A percentile compares a stretch with the other conserved stretches of the same genome.
These are phyloP conservation scores for Oceanites oceanicus DNA, from an alignment of 2,113 vertebrate species.

Conservation along the genomic window DNA sequence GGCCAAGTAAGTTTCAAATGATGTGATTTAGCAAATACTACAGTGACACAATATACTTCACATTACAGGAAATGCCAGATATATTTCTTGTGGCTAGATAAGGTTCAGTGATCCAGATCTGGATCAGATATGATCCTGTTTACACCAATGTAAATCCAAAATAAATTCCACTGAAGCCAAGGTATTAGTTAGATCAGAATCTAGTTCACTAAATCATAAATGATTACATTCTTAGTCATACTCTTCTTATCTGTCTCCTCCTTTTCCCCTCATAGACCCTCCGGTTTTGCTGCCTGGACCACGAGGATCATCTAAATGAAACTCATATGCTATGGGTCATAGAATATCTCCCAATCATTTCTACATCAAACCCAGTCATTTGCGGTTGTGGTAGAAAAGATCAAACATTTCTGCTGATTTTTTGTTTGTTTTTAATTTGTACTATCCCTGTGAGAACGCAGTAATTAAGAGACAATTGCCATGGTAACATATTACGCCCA, in stretches of 20 bases:
- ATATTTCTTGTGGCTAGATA: background rate
- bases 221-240: background rate
- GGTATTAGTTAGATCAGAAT: constrained; percentile 34
- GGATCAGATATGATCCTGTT: constrained; percentile 14
- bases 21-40: background rate
- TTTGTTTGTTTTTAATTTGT: background rate
- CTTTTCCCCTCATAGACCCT: background rate
- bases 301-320: constrained; percentile 32
- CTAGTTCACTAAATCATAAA: background rate
- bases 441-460: background rate
- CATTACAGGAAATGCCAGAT: constrained; percentile 11
- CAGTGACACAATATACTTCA: background rate
- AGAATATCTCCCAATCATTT: background rate
- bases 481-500: background rate
- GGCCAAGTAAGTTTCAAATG: constrained; percentile 1
- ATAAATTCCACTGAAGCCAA: constrained; percentile 19
- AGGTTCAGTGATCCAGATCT: constrained; percentile 1
- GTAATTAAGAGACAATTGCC: constrained; percentile 25
- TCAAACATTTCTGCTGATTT: background rate
- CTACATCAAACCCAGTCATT: background rate
- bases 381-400: background rate
- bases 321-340: background rate
- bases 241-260: background rate
- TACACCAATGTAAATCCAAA: constrained; percentile 41
- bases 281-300: background rate